Base-by-base conservation (phyloP, 2,113 vertebrate species). In the Lycaon pictus region DNA sequence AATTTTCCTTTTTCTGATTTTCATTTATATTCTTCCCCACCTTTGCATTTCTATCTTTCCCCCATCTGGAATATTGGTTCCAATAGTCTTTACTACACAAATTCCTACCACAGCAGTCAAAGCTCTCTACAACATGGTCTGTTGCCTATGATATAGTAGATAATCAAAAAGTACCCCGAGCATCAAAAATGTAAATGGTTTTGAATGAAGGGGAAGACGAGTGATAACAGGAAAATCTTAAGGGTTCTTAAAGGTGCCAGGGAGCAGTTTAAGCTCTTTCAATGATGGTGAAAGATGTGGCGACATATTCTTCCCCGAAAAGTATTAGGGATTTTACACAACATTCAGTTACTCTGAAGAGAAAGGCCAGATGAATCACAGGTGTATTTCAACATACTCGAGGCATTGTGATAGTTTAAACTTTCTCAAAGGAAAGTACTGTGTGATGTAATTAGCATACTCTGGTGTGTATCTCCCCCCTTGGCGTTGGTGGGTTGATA, bases 341-440 rank as follows among this genome's bases (percentile, higher is more conserved):
- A 35, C 1, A 53, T 62, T 92, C 51, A 48, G 16, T 51, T 55
- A 48, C 7, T 89, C 62, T 79, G 32, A 93, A 88, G 22, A 69
- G n/a, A 93, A 91, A 90, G 17, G 32, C 74, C 97, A 93, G 62
- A 93, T 88, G 25, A 89, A 69, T 76, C 79, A 92, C 69, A 83
- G 13, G 53, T 55, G 5, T 65, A 79, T 87, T 96, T 97, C 74
- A 60, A 55, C 19, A 83, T 10, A 20, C 17, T 53, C 35, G 17
- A 22, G 19, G 12, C 37, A 58, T 51, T 82, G 48, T 77, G 11
- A 77, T 55, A 79, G 16, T 15, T 11, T 86, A 13, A n/a, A 71
- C 43, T 72, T 76, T 88, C 32, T 55, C 53, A 85, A 74, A 84
- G 35, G 27, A 82, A 86, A 11, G 27, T 32, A 29, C 2, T 22